phyloP scores from a whole-genome alignment of 2,888 invertebrate genomes.

The Watsonalla cultraria region DNA sequence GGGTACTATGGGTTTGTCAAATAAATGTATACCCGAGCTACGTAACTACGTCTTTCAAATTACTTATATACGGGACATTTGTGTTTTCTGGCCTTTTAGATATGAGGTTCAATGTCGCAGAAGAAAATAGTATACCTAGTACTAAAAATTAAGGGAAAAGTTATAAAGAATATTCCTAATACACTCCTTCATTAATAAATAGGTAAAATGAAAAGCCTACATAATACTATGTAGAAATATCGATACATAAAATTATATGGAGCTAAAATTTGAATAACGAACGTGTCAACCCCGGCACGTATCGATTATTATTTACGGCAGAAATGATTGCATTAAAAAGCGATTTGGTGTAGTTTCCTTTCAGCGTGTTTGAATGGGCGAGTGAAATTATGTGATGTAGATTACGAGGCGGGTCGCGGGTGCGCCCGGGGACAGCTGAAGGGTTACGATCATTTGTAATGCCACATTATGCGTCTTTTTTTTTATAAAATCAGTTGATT shows the following conservation, averaged over 20 bases:
- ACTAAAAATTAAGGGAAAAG: too few species aligned
- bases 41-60: constrained; percentile 31
- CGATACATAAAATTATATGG: too few species aligned
- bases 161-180: too few species aligned
- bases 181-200: too few species aligned
- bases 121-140: background rate
- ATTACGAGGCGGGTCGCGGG: constrained; percentile 16
- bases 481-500: background rate
- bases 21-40: constrained; percentile 23
- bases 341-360: constrained; percentile 11
- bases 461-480: background rate
- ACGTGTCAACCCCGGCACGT: background rate
- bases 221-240: too few species aligned
- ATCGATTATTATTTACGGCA: background rate
- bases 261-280: background rate
- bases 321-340: constrained; percentile 1
- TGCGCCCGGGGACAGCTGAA: constrained; percentile 5
- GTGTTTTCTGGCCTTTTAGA: background rate
- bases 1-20: constrained; percentile 41
- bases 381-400: constrained; percentile 25
- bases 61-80: constrained; percentile 22
- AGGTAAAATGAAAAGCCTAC: background rate
- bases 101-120: background rate
- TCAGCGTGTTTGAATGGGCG: constrained; percentile 20
- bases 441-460: constrained; percentile 1